Evolutionary conservation across 2,797 vertebrate genomes (phyloP).

Genomic region (Fundulus diaphanus): DNA sequence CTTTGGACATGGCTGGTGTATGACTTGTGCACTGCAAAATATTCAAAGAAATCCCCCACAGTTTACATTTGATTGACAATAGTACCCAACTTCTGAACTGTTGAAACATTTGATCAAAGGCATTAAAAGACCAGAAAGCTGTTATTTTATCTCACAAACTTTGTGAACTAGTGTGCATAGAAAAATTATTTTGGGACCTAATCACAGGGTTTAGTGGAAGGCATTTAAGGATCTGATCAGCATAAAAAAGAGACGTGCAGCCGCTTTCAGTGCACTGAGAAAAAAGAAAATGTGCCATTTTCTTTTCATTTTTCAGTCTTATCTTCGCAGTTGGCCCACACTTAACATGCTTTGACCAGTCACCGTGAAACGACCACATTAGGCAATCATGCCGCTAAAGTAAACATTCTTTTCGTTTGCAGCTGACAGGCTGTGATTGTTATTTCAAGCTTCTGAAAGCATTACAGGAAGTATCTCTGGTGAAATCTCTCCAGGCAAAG

Average conservation of each 20-base stretch:
- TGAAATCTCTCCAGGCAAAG: background rate
- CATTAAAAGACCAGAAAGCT: background rate
- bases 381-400: constrained; percentile 7
- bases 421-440: constrained; percentile 2
- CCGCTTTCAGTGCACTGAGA: background rate
- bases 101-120: background rate
- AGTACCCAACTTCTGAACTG: background rate
- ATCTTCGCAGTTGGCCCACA: constrained; percentile 1
- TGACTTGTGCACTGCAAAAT: background rate
- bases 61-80: background rate
- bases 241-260: background rate
- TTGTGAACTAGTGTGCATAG: background rate
- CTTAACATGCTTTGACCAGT: background rate
- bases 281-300: background rate
- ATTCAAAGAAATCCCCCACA: background rate
- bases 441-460: constrained; percentile 6
- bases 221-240: background rate
- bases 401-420: background rate
- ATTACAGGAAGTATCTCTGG: constrained; percentile 1
- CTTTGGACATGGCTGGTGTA: too few species aligned
- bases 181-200: background rate
- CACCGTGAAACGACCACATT: constrained; percentile 4
- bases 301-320: background rate
- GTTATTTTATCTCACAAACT: background rate
- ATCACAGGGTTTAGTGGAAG: background rate